A percentile compares a stretch with the other conserved stretches of the same genome.
These are phyloP conservation scores for Xerus rutilus DNA, from an alignment of 2,797 vertebrate species.

Conservation along the genomic window DNA sequence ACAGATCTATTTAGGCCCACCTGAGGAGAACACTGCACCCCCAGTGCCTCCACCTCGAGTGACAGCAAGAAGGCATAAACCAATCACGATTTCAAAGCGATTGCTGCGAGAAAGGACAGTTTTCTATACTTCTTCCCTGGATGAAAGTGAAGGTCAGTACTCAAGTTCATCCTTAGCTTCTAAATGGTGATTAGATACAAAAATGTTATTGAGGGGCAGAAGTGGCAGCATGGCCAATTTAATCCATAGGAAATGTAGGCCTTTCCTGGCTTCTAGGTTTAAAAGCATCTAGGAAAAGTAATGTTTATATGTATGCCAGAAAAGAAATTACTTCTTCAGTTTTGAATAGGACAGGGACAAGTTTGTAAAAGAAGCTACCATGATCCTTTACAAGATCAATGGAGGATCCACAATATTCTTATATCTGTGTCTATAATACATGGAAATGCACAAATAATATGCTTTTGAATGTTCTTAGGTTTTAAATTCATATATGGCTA, in stretches of 20 bases:
- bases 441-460: neutral
- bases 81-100: constrained; percentile 98
- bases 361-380: neutral
- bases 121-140: constrained; percentile 87
- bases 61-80: constrained; percentile 94
- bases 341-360: neutral
- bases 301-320: constrained; percentile 24
- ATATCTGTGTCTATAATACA: neutral
- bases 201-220: neutral
- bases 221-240: neutral
- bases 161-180: neutral
- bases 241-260: neutral
- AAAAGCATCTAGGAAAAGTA: neutral
- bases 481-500: constrained; percentile 59
- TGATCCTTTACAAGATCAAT: neutral
- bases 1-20: constrained; percentile 95
- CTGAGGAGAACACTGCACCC: constrained; percentile 93
- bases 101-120: constrained; percentile 91
- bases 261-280: neutral
- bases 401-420: constrained; percentile 29
- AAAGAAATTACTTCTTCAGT: neutral
- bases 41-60: constrained; percentile 95
- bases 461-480: constrained; percentile 49
- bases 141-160: constrained; percentile 91
- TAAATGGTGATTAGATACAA: neutral